Evolutionary conservation across 2,888 invertebrate genomes (phyloP).

Genomic region (Lamellibrachia columna): DNA sequence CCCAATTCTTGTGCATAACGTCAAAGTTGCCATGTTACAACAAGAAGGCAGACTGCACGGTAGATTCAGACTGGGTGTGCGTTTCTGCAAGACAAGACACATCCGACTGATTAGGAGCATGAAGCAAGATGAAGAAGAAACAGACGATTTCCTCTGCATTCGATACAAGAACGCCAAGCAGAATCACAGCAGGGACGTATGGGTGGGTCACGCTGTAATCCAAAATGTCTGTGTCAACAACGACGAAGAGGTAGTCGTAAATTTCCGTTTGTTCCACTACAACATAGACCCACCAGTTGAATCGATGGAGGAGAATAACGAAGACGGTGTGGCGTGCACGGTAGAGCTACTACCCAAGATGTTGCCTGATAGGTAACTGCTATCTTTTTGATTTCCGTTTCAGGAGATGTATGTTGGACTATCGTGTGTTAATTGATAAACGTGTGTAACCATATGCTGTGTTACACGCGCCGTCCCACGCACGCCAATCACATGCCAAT

Average conservation of each 20-base stretch:
- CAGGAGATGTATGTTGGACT: neutral
- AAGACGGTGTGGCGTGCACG: conserved; percentile 35
- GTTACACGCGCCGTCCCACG: too few relatives aligned
- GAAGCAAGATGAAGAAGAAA: conserved; percentile 29
- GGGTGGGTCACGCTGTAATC: conserved; percentile 25
- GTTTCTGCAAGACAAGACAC: conserved; percentile 38
- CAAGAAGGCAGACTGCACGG: too few relatives aligned
- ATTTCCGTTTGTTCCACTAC: conserved; percentile 48
- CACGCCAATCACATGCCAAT: too few relatives aligned
- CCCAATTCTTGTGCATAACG: too few relatives aligned
- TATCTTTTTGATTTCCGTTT: neutral
- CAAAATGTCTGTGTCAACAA: neutral
- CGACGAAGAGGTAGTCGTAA: conserved; percentile 18
- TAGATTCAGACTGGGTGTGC: too few relatives aligned
- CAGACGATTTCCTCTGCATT: conserved; percentile 55
- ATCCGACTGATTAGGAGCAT: conserved; percentile 42
- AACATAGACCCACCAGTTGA: conserved; percentile 48
- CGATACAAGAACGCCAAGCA: conserved; percentile 40
- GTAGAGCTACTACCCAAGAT: conserved; percentile 56
- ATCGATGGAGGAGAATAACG: conserved; percentile 35
- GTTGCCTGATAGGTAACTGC: conserved; percentile 47
- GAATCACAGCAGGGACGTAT: neutral
- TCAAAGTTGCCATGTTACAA: too few relatives aligned
- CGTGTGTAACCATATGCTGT: too few relatives aligned
- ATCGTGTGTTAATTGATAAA: too few relatives aligned